A percentile compares a stretch with the other conserved stretches of the same genome.
These are phyloP conservation scores for Apis cerana DNA, from an alignment of 1,140 invertebrate genomes.

Conservation along the genomic window DNA sequence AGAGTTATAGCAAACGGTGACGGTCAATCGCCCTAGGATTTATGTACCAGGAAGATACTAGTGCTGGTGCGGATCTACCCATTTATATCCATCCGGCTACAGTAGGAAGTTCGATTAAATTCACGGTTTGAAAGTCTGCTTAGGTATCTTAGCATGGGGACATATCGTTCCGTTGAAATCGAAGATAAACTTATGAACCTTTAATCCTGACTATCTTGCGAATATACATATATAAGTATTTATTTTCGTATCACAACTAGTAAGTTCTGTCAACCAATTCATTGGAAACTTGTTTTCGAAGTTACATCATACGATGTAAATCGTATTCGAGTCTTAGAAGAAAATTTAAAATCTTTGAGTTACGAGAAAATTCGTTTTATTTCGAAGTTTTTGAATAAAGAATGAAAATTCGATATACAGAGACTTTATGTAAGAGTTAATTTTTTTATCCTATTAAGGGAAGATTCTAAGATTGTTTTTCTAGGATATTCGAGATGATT, in stretches of 20 bases:
- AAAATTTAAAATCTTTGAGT: too few relatives aligned
- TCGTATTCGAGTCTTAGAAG: too few relatives aligned
- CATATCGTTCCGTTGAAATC: not conserved
- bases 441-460: too few relatives aligned
- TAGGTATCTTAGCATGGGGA: not conserved
- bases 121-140: slow-evolving; percentile 49
- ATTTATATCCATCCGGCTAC: slow-evolving; percentile 43
- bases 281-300: not conserved
- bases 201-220: too few relatives aligned
- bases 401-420: too few relatives aligned
- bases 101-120: slow-evolving; percentile 51
- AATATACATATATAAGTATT: not conserved
- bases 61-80: slow-evolving; percentile 46
- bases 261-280: not conserved
- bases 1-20: slow-evolving; percentile 45
- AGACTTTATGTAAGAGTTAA: too few relatives aligned
- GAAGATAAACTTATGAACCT: not conserved
- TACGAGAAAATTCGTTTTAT: too few relatives aligned
- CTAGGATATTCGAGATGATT: too few relatives aligned
- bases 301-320: too few relatives aligned
- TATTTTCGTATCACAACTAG: too few relatives aligned
- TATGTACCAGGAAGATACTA: slow-evolving; percentile 61
- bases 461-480: too few relatives aligned
- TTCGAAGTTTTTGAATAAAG: too few relatives aligned
- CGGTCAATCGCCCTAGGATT: slow-evolving; percentile 50